Conservation (phyloP, 2,113 vertebrate genomes). For the Asarcornis scutulata region DNA sequence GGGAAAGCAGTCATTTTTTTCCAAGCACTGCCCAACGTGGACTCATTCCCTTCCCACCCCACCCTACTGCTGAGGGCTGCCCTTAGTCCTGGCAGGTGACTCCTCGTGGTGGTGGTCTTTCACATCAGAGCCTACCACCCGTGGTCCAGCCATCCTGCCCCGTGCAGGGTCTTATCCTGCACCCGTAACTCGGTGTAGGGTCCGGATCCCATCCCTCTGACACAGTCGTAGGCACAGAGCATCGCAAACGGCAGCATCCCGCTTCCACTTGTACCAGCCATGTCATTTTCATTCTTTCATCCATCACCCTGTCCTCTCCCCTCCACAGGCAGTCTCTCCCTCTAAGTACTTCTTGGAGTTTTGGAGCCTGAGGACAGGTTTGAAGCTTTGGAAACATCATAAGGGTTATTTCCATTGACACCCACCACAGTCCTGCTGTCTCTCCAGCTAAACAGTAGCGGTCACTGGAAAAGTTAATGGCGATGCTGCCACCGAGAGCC, state of each 20-base stretch:
- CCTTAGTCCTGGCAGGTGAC: neutral
- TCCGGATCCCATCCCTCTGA: neutral
- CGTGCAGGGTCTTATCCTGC: neutral
- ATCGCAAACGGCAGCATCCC: neutral
- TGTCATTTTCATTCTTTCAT: constrained; percentile 66
- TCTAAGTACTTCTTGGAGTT: constrained; percentile 51
- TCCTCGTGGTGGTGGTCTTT: neutral
- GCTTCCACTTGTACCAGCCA: neutral
- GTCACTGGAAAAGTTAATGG: constrained; percentile 46
- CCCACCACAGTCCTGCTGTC: constrained; percentile 10
- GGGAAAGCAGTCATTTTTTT: neutral
- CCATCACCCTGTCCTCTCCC: constrained; percentile 14
- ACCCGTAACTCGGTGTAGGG: neutral
- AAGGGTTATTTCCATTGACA: constrained; percentile 63
- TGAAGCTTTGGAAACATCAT: constrained; percentile 44
- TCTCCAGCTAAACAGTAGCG: constrained; percentile 17
- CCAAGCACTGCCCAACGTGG: neutral
- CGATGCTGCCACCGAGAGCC: neutral
- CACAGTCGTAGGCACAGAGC: neutral
- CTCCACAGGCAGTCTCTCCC: neutral
- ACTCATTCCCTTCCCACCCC: neutral
- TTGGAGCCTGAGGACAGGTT: constrained; percentile 39
- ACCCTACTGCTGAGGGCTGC: neutral
- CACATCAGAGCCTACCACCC: neutral
- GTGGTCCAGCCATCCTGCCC: neutral